Base-by-base conservation (phyloP, 92 coral and sea anemone genomes). In the Siderastrea radians region DNA sequence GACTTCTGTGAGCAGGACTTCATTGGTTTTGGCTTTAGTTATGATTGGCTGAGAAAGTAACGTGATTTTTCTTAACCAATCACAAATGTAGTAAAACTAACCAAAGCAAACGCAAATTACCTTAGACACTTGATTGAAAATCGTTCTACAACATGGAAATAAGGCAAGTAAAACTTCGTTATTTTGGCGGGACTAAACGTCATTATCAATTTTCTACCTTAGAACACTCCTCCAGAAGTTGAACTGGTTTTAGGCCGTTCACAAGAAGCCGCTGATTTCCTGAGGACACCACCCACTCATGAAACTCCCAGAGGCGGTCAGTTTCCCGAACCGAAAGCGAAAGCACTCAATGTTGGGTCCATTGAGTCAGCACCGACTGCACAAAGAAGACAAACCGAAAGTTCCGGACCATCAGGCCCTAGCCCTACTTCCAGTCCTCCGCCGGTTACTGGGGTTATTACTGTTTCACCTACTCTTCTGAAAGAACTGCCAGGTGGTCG, bases 191-290 rank as follows among this genome's bases (percentile, higher is more conserved):
- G 62, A 15, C 13, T 8, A 0, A 10, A 0, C 60, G n/a, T 73
- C 58, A 7, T 49, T 62, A 6, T 61, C 14, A 26, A 12, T 17
- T 45, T 11, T 26, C 38, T 26, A 26, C 38, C 38, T 26, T 64
- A 89, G 86, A 98, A 96, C 83, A 98, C 99, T 6, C 93, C 98
- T n/a, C 87, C 98, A 0, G 88, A 89, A 47, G 99, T 98, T 17
- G 94, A 95, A 52, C 84, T 98, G 50, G 94, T 93, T n/a, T 91
- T 98, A 8, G 99, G 99, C 58, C 87, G 99, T 63, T 91, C 98
- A 65, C 96, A 95, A 72, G 98, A 95, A 88, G 98, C 96, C 4
- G 96, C 98, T 53, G 96, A 93, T 72, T 95, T 62, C 70, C 84
- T 95, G 48, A 92, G 83, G 71, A 84, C 88, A 6, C 91, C 85